Evolutionary conservation across 2,888 invertebrate species (phyloP), one percentile per base, ranked within the genome.

Genomic region (Tetanocera ferruginea): DNA sequence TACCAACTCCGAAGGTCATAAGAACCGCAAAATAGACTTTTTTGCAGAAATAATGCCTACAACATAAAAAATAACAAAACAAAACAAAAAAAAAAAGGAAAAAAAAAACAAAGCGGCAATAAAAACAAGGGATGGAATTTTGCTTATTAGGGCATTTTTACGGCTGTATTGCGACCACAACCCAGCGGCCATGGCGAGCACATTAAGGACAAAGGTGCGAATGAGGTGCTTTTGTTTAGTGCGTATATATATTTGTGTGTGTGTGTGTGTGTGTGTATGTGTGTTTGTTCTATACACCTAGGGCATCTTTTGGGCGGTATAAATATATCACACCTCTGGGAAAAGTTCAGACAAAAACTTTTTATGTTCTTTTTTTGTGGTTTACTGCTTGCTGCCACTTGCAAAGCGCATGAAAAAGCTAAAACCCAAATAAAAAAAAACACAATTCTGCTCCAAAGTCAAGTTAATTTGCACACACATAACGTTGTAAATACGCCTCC

Each of bases 111-210:
- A 14, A n/a, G 8, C n/a, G 49, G 17, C n/a, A 31, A 49, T 3
- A 55, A 25, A 75, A 66, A 75, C 66, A 66, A 52, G 66, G 66
- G n/a, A 43, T 76, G 69, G 69, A 69, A 60, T 69, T 49, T 55
- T 28, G 55, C 69, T 69, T 76, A 76, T 76, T 76, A 76, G 70
- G 57, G 11, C 43, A 11, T 43, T 43, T 43, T 43, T 11, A 43
- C 43, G 11, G 43, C 43, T 43, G 43, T 43, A 43, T 43, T 11
- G 43, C 14, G 43, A 11, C 43, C 43, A 43, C 43, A 43, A 43
- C 43, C 43, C 43, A 43, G 43, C 43, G 43, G 2, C 43, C 43
- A 43, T 6, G 4, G 43, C 43, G 62, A 3, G 19, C 52, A 17
- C 71, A 57, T 31, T 34, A 55, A 55, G 55, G 55, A 28, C 28